Evolutionary conservation across 2,113 vertebrate genomes (phyloP).

Genomic region (Hylia prasina): DNA sequence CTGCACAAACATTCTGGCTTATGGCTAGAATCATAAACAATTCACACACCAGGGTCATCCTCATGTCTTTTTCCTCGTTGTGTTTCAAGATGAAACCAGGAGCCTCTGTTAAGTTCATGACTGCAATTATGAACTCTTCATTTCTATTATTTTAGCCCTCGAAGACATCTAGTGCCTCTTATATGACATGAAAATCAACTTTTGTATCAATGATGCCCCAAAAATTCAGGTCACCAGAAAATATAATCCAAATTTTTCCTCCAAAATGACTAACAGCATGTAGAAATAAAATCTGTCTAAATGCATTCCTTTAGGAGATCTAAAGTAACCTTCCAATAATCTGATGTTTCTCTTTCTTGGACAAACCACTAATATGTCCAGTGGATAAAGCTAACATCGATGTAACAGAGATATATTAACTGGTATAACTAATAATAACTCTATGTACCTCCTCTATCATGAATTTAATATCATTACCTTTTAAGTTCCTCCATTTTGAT

Average conservation of each 20-base stretch:
- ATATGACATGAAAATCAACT: not conserved
- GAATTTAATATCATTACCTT: not conserved
- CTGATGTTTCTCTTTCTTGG: not conserved
- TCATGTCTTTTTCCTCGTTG: not conserved
- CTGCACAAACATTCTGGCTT: not conserved
- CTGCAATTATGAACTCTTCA: not conserved
- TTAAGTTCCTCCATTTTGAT: not conserved
- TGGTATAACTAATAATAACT: not conserved
- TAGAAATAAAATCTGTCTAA: not conserved
- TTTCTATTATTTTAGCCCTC: not conserved
- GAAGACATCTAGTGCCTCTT: not conserved
- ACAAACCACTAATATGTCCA: not conserved
- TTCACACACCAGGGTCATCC: not conserved
- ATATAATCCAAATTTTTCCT: not conserved
- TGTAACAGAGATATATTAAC: not conserved
- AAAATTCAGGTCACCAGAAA: not conserved
- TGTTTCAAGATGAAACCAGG: not conserved
- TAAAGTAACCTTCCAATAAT: not conserved
- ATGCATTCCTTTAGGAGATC: not conserved
- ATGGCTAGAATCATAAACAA: not conserved
- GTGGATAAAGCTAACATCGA: accelerated
- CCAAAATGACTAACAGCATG: not conserved
- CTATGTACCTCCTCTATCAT: not conserved
- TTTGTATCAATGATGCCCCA: not conserved
- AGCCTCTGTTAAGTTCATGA: not conserved